These are phyloP conservation scores for Sebastes cheni DNA, from an alignment of 2,797 vertebrate genomes.

Conservation along the genomic window DNA sequence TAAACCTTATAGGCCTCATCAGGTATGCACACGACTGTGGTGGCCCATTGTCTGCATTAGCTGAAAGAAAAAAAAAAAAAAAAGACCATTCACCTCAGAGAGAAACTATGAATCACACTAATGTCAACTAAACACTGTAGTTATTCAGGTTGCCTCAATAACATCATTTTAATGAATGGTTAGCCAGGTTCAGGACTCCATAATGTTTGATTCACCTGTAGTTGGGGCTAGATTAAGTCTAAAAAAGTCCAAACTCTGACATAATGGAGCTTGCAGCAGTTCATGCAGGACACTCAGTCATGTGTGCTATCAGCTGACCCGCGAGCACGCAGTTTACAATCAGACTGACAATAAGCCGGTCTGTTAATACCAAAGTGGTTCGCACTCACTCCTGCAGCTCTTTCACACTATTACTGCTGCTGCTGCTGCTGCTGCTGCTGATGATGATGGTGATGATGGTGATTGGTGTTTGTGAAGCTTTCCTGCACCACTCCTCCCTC, in stretches of 20 bases:
- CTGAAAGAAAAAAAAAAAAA: conserved; percentile 5
- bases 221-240: conserved; percentile 49
- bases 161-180: not conserved
- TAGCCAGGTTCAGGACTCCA: not conserved
- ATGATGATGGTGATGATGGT: not conserved
- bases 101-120: not conserved
- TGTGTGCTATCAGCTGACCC: conserved; percentile 66
- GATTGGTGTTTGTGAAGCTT: conserved; percentile 22
- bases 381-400: conserved; percentile 39
- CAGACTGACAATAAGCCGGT: conserved; percentile 58
- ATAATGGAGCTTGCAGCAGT: conserved; percentile 30
- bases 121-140: not conserved
- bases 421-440: not conserved
- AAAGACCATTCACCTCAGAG: not conserved
- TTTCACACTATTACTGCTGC: conserved; percentile 24
- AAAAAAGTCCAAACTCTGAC: conserved; percentile 31
- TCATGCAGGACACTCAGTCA: conserved; percentile 62
- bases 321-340: conserved; percentile 47
- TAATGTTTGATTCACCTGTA: conserved; percentile 50
- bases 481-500: conserved; percentile 3
- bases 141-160: not conserved
- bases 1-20: conserved; percentile 54
- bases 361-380: conserved; percentile 40
- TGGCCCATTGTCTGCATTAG: conserved; percentile 17
- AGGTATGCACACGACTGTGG: conserved; percentile 23